Conservation (phyloP, 2,888 invertebrate species). For the Chalcosyrphus nemorum region DNA sequence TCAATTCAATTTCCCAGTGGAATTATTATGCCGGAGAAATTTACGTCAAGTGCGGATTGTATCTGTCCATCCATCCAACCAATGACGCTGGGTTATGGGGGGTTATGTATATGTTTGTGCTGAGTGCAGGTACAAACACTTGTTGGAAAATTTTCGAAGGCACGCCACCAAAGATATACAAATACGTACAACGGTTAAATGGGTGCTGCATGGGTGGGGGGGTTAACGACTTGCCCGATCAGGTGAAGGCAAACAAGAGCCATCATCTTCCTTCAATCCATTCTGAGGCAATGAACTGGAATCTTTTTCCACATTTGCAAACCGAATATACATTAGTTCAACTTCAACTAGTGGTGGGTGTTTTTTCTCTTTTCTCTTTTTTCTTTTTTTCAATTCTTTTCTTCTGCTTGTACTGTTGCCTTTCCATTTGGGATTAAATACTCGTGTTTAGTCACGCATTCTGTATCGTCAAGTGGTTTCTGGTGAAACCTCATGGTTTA, state of each 20-base stretch:
- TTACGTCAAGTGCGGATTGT: conserved; percentile 69
- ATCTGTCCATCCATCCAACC: conserved; percentile 24
- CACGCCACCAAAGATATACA: conserved; percentile 64
- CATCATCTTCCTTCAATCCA: conserved; percentile 69
- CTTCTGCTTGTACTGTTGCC: conserved; percentile 31
- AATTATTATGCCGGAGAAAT: conserved; percentile 72
- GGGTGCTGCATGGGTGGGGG: conserved; percentile 16
- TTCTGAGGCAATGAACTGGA: conserved; percentile 71
- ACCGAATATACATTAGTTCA: conserved; percentile 71
- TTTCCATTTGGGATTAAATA: conserved; percentile 72
- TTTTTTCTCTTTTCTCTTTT: conserved; percentile 59
- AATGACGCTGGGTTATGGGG: too few relatives aligned
- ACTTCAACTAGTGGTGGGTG: conserved; percentile 68
- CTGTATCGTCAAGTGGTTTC: conserved; percentile 67
- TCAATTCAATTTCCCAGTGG: conserved; percentile 74
- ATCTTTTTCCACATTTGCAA: conserved; percentile 71
- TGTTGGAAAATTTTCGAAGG: conserved; percentile 60
- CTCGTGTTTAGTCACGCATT: conserved; percentile 70
- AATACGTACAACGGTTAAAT: conserved; percentile 33
- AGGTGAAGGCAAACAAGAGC: conserved; percentile 67
- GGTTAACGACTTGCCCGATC: conserved; percentile 57
- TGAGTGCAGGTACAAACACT: conserved; percentile 64
- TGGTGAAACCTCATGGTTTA: conserved; percentile 58
- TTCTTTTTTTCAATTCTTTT: not conserved
- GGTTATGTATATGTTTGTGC: conserved; percentile 59